Evolutionary conservation across 1,140 invertebrate genomes (phyloP).

Genomic region (Eupeodes corollae): DNA sequence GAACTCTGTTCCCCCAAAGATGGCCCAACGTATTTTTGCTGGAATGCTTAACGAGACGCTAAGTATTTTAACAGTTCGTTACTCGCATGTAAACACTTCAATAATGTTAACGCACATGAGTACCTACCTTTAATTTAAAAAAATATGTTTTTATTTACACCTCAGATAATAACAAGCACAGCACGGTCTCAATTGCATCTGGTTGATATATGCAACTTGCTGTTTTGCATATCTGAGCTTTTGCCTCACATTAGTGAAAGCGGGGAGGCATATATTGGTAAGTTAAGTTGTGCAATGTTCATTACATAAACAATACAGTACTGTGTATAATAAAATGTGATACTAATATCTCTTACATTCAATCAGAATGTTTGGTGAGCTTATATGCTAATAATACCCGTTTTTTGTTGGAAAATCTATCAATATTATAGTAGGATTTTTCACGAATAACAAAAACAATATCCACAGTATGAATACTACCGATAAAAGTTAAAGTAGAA

Average conservation of each 20-base stretch:
- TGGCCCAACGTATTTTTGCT: constrained; percentile 64
- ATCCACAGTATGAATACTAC: too few species aligned
- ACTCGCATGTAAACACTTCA: constrained; percentile 49
- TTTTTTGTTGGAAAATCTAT: too few species aligned
- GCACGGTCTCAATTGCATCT: constrained; percentile 48
- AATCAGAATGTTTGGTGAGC: too few species aligned
- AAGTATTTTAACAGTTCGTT: constrained; percentile 59
- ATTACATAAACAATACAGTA: too few species aligned
- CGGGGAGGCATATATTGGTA: constrained; percentile 40
- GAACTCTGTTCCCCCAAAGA: constrained; percentile 68
- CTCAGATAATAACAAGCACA: constrained; percentile 48
- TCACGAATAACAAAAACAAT: too few species aligned
- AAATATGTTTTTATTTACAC: constrained; percentile 6
- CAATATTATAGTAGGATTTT: too few species aligned
- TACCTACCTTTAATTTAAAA: constrained; percentile 4
- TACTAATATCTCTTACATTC: too few species aligned
- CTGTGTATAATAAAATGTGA: not conserved
- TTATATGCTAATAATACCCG: too few species aligned
- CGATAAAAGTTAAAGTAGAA: too few species aligned
- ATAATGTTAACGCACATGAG: constrained; percentile 1
- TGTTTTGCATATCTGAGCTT: constrained; percentile 57
- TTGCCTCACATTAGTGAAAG: constrained; percentile 50
- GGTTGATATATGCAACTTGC: constrained; percentile 60
- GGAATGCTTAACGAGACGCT: constrained; percentile 72
- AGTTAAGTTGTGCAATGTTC: not conserved